phyloP scores from a whole-genome alignment of 2,113 vertebrate genomes.

The Maccullochella peelii region DNA sequence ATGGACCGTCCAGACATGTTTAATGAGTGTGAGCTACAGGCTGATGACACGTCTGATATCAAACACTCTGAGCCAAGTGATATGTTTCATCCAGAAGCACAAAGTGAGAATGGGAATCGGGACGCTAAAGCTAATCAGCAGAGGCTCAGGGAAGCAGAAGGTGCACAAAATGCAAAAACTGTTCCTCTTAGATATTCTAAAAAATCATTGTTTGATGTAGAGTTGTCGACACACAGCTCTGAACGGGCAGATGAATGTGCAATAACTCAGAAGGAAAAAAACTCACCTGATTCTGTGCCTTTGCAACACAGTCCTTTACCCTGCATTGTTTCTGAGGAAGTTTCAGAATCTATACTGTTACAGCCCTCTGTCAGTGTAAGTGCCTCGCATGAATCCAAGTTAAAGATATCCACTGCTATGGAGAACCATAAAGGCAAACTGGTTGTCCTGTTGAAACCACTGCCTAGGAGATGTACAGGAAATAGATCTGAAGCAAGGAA shows the following conservation, averaged over 20 bases:
- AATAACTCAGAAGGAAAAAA: conserved; percentile 25
- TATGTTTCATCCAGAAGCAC: not conserved
- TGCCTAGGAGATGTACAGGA: conserved; percentile 8
- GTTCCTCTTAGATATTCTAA: conserved; percentile 30
- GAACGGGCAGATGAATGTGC: conserved; percentile 27
- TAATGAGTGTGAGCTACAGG: not conserved
- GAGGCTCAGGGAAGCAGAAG: not conserved
- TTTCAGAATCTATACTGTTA: conserved; percentile 5
- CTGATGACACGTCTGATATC: not conserved
- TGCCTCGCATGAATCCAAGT: conserved; percentile 40
- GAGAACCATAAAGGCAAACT: not conserved
- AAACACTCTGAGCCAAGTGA: not conserved
- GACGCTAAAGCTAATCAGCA: not conserved
- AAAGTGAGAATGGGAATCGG: conserved; percentile 10
- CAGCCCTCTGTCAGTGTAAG: conserved; percentile 21
- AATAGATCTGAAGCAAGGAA: conserved; percentile 21
- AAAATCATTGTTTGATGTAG: conserved; percentile 60
- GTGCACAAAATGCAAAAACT: not conserved
- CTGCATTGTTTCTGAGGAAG: not conserved
- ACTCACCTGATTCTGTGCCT: conserved; percentile 47
- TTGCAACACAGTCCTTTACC: conserved; percentile 1
- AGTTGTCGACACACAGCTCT: conserved; percentile 11
- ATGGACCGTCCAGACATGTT: not conserved
- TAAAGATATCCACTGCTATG: not conserved
- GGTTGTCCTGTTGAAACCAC: not conserved